Conservation (phyloP, 2,888 invertebrate species). For the Cephus spinipes region DNA sequence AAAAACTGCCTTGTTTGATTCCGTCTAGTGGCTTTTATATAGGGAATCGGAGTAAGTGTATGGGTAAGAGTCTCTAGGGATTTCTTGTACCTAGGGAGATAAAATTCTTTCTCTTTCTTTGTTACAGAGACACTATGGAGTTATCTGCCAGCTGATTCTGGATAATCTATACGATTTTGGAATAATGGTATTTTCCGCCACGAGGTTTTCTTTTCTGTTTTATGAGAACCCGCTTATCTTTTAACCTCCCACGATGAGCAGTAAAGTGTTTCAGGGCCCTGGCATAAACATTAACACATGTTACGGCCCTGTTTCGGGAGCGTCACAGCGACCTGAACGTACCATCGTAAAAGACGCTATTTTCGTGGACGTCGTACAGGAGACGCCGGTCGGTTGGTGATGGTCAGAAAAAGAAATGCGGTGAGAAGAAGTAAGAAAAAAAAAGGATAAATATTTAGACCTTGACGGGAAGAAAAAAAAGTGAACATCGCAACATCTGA, state of each 20-base stretch:
- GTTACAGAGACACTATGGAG: neutral
- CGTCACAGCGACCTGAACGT: neutral
- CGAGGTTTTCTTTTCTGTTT: constrained; percentile 4
- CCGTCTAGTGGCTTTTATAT: neutral
- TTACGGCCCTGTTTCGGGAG: constrained; percentile 1
- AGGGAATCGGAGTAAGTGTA: neutral
- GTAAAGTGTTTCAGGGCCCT: constrained; percentile 5
- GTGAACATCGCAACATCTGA: neutral
- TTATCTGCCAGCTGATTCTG: neutral
- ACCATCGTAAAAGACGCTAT: neutral
- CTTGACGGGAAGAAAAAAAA: neutral
- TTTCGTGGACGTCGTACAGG: neutral
- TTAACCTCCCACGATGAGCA: constrained; percentile 9
- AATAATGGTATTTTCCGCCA: neutral
- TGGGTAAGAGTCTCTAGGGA: neutral
- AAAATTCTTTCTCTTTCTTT: neutral
- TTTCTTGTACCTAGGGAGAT: neutral
- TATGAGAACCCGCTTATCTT: neutral
- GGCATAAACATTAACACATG: constrained; percentile 12
- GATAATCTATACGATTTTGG: neutral
- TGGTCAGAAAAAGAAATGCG: neutral
- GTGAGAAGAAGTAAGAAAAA: neutral
- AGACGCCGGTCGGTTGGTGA: neutral
- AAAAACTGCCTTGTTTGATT: neutral
- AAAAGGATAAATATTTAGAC: neutral